These are phyloP conservation scores for Colostygia pectinataria DNA, from an alignment of 2,888 invertebrate species.

Conservation along the genomic window DNA sequence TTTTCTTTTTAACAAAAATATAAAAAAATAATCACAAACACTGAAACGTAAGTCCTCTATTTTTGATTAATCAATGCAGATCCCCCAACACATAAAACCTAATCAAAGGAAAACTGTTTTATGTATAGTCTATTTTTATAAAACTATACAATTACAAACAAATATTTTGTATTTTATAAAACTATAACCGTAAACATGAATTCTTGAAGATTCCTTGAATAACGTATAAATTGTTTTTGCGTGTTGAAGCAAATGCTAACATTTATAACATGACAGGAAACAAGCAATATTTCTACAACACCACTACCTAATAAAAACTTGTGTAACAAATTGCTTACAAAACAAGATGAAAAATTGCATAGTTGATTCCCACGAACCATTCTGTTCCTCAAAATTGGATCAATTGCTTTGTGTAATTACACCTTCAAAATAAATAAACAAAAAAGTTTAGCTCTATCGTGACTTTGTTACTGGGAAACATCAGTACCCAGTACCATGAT, in stretches of 20 bases:
- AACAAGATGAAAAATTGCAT: slow-evolving; percentile 33
- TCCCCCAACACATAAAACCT: no score
- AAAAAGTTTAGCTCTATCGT: slow-evolving; percentile 7
- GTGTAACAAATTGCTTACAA: slow-evolving; percentile 29
- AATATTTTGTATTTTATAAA: no score
- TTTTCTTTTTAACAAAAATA: no score
- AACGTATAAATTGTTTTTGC: background rate
- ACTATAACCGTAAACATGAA: no score
- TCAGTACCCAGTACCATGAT: background rate
- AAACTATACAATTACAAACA: no score
- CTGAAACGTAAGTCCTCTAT: no score
- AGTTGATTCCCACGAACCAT: slow-evolving; percentile 31
- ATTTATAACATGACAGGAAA: slow-evolving; percentile 12
- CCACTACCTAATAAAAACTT: slow-evolving; percentile 24
- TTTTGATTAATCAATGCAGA: no score
- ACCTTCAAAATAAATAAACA: slow-evolving; percentile 28
- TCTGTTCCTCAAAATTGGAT: slow-evolving; percentile 30
- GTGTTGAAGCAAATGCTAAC: background rate
- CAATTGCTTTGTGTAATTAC: slow-evolving; percentile 31
- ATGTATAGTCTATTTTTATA: no score
- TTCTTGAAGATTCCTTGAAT: background rate
- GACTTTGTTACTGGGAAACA: background rate
- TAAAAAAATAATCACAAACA: no score
- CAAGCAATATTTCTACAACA: slow-evolving; percentile 18
- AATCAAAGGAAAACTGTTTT: no score